Base-by-base conservation (phyloP, 1,140 invertebrate species). In the Leucophenga varia region DNA sequence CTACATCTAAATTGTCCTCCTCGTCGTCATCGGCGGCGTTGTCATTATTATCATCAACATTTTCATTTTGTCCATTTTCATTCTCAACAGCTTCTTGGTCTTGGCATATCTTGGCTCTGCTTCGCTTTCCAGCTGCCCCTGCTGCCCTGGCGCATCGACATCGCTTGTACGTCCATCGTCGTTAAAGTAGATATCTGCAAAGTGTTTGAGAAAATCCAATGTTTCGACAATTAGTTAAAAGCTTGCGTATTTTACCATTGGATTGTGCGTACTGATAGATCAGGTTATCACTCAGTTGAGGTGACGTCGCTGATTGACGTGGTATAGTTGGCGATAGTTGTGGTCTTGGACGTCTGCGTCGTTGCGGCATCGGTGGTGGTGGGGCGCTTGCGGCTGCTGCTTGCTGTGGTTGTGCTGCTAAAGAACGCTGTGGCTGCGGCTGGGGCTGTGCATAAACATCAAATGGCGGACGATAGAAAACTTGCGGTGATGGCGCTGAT, bases 161-260 rank as follows among this genome's bases (percentile, higher is more conserved):
- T 19, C 18, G 18, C 6, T 6, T 13, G 17, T 10, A 12, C 10
- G 9, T 6, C 7, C 34, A 19, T 19, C 16, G 3, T 5, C 14
- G 42, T 56, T 63, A 70, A 50, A 70, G 57, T 45, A 70, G 53
- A 41, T 70, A 70, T 59, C 67, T 70, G 67, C 67, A 70, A 70
- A 70, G 67, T 58, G 67, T 71, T 60, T 59, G 68, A 64, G 67
- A 71, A 55, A 70, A 70, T 57, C 67, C 67, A 61, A 67, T 71
- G 63, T 68, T 71, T 46, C 58, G 67, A 41, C 67, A 70, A 63
- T 70, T 71, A 70, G 67, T 71, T 58, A 70, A 55, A 56, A 70
- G 67, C 53, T 55, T 55, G 18, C 59, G 54, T 56, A 70, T 63
- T 71, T 70, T 70, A 70, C 67, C 67, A 64, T 57, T 54, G 36